A percentile compares a stretch with the other conserved stretches of the same genome.
Conservation (phyloP, 2,797 vertebrate species). For the Lemur catta region DNA sequence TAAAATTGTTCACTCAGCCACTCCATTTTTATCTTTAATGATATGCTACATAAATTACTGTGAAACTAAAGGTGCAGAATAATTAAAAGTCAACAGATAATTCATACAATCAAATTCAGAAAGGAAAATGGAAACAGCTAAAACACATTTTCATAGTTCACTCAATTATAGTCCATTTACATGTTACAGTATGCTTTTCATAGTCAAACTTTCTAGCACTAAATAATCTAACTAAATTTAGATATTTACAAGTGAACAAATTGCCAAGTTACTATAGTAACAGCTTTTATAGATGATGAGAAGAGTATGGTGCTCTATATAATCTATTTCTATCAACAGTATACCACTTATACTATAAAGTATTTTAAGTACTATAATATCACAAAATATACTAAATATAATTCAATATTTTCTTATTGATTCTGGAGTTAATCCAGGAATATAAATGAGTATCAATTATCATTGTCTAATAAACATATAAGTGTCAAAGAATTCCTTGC, state of each 20-base stretch:
- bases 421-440: background rate
- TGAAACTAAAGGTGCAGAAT: background rate
- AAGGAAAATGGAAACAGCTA: background rate
- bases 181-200: background rate
- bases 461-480: background rate
- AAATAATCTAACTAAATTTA: background rate
- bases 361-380: background rate
- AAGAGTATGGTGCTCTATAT: background rate
- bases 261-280: background rate
- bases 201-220: background rate
- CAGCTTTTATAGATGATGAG: background rate
- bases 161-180: background rate
- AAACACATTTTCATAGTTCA: background rate
- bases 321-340: background rate
- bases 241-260: background rate
- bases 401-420: background rate
- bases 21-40: background rate
- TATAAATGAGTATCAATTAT: background rate
- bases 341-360: background rate
- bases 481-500: background rate
- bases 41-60: background rate
- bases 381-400: background rate
- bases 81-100: background rate
- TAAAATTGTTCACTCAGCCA: background rate
- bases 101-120: background rate